A percentile compares a stretch with the other conserved stretches of the same genome.
phyloP scores from a whole-genome alignment of 2,113 vertebrate species.

The Indicator maculatus region DNA sequence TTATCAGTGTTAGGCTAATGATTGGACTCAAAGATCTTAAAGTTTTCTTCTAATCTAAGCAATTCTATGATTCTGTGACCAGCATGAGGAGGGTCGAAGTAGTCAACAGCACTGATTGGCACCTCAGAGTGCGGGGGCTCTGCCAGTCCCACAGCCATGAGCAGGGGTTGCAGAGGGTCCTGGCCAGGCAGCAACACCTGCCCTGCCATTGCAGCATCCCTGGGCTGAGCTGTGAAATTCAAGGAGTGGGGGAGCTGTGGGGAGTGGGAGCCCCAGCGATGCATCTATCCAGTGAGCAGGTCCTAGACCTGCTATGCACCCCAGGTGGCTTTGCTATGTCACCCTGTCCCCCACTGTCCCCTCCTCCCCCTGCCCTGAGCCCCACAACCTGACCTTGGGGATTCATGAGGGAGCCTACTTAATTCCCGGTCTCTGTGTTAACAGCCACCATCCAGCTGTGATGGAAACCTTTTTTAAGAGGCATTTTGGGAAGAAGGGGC shows the following conservation, averaged over 20 bases:
- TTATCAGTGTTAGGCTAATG: too few species aligned
- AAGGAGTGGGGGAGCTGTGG: not conserved
- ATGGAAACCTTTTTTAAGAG: slow-evolving; percentile 91
- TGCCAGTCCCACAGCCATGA: not conserved
- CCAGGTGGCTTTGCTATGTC: not conserved
- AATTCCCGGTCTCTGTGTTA: slow-evolving; percentile 77
- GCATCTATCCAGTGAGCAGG: rapidly evolving
- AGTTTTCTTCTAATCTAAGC: too few species aligned
- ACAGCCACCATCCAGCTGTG: slow-evolving; percentile 68
- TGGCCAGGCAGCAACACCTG: rapidly evolving
- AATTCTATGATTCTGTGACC: too few species aligned
- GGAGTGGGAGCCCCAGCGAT: not conserved
- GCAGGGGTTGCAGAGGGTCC: not conserved
- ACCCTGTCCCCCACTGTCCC: not conserved
- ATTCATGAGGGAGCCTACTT: not conserved
- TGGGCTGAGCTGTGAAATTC: not conserved
- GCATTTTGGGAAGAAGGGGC: slow-evolving; percentile 79
- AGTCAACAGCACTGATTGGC: not conserved
- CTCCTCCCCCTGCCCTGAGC: not conserved
- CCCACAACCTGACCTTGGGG: too few species aligned
- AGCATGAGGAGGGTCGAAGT: not conserved
- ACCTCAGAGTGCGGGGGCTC: rapidly evolving
- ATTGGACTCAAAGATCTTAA: too few species aligned
- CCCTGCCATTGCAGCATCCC: not conserved
- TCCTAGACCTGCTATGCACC: rapidly evolving